Conservation (phyloP, 2,113 vertebrate species). For the Varanus komodoensis region DNA sequence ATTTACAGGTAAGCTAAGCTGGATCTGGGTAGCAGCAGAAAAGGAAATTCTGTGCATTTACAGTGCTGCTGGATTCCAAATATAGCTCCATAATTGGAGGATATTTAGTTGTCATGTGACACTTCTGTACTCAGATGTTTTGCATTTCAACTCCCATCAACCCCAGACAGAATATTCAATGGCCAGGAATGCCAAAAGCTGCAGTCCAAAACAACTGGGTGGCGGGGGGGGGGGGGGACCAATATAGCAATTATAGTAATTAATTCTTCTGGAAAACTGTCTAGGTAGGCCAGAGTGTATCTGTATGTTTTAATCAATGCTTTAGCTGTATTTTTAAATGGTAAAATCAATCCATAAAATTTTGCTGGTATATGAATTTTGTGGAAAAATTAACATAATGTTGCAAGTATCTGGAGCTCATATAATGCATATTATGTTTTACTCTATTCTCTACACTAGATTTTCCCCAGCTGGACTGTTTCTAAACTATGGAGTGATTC, state of each 20-base stretch:
- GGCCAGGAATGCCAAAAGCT: no score
- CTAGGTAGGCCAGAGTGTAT: background rate
- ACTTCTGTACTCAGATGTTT: no score
- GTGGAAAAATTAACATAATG: conserved; percentile 39
- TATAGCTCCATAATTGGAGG: background rate
- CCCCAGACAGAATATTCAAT: no score
- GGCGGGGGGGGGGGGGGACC: no score
- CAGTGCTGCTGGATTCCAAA: background rate
- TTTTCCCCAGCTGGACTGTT: conserved; percentile 69
- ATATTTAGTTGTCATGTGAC: background rate
- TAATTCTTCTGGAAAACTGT: background rate
- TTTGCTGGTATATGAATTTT: conserved; percentile 27
- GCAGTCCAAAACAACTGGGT: background rate
- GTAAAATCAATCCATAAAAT: background rate
- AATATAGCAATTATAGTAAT: background rate
- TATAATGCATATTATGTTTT: conserved; percentile 60
- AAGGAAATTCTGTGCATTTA: background rate
- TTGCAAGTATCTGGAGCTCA: conserved; percentile 36
- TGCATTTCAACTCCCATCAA: no score
- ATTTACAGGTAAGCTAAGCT: background rate
- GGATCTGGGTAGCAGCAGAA: background rate
- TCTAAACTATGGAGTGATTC: conserved; percentile 64
- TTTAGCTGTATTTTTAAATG: background rate
- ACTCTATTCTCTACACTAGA: conserved; percentile 66
- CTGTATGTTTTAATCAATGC: no score